Percentiles rank a stretch among this genome's conserved stretches.
phyloP scores from a whole-genome alignment of 2,888 invertebrate species.

The Brenthis daphne region DNA sequence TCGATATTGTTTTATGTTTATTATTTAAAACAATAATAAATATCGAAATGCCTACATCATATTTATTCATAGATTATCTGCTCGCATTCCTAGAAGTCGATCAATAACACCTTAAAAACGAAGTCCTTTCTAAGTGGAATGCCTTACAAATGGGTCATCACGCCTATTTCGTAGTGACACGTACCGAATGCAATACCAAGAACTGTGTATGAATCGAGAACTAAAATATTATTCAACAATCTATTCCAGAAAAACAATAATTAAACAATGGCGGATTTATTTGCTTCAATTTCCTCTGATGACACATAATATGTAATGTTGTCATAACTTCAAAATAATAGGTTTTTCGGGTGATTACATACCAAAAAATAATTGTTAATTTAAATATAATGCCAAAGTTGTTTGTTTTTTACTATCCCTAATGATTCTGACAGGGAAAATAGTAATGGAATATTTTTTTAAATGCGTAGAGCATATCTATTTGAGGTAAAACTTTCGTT shows the following conservation, averaged over 20 bases:
- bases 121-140: background rate
- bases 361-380: too few relatives aligned
- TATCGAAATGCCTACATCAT: background rate
- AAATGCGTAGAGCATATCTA: too few relatives aligned
- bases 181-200: conserved; percentile 3
- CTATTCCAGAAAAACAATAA: too few relatives aligned
- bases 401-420: too few relatives aligned
- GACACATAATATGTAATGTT: too few relatives aligned
- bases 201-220: background rate
- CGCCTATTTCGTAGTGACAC: conserved; percentile 28
- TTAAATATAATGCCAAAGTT: too few relatives aligned
- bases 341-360: too few relatives aligned
- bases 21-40: conserved; percentile 16
- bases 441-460: too few relatives aligned
- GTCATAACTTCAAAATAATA: too few relatives aligned
- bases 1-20: conserved; percentile 8
- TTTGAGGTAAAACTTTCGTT: background rate
- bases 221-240: background rate
- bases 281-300: too few relatives aligned
- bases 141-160: conserved; percentile 21
- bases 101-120: background rate
- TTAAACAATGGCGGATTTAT: too few relatives aligned
- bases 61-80: background rate
- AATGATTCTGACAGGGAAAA: too few relatives aligned
- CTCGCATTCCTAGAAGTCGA: background rate